Percentiles rank a stretch among this genome's conserved stretches.
Evolutionary conservation across 1,140 invertebrate species (phyloP).

Genomic region (Ceratina australensis): DNA sequence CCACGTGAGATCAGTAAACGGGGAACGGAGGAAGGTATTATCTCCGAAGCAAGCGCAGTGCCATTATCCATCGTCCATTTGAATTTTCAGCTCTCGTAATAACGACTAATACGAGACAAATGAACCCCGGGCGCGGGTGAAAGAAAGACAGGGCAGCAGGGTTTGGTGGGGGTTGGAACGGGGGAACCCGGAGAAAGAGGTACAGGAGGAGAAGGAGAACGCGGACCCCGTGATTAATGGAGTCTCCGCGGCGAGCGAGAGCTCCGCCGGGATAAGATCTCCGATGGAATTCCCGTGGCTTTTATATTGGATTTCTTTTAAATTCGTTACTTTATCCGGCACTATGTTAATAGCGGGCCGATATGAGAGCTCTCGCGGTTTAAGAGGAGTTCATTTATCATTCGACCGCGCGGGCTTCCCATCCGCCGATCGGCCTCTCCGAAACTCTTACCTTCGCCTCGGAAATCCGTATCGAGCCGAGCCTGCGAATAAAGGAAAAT

Average conservation of each 20-base stretch:
- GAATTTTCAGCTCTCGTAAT: conserved; percentile 74
- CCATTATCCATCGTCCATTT: conserved; percentile 69
- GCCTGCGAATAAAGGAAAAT: not conserved
- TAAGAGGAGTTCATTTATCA: conserved; percentile 79
- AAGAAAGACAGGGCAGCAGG: conserved; percentile 20
- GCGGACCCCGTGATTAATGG: conserved; percentile 76
- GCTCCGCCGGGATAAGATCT: conserved; percentile 73
- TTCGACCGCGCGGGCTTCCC: conserved; percentile 55
- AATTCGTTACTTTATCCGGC: conserved; percentile 80
- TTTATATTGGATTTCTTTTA: conserved; percentile 80
- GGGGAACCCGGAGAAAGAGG: not conserved
- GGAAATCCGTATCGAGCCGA: too few species aligned
- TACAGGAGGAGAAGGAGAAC: conserved; percentile 36
- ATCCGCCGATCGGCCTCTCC: conserved; percentile 8
- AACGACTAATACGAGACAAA: conserved; percentile 76
- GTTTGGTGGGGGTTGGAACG: conserved; percentile 13
- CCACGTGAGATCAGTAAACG: not conserved
- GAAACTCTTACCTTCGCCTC: conserved; percentile 15
- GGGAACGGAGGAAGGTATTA: conserved; percentile 38
- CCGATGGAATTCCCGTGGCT: conserved; percentile 73
- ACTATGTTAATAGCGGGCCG: conserved; percentile 79
- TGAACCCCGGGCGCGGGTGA: conserved; percentile 66
- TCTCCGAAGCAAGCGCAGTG: conserved; percentile 56
- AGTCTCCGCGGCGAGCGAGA: conserved; percentile 74
- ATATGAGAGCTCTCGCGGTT: conserved; percentile 77